phyloP scores from a whole-genome alignment of 2,797 vertebrate species.

The Knipowitschia caucasica region DNA sequence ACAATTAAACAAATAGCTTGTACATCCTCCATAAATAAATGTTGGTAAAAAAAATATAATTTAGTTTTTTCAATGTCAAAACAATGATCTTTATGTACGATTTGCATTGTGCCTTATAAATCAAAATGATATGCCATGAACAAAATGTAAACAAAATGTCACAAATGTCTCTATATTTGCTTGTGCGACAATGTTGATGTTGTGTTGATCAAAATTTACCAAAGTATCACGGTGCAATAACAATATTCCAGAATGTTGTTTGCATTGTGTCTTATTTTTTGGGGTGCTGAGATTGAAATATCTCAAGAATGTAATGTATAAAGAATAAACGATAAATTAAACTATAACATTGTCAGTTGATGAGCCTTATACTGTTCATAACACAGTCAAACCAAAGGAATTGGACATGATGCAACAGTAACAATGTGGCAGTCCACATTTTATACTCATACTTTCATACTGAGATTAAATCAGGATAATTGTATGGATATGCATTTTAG shows the following conservation, averaged over 20 bases:
- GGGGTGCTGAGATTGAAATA: not conserved
- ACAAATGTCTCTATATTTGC: not conserved
- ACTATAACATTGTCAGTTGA: not conserved
- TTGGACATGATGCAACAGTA: no score
- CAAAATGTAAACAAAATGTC: not conserved
- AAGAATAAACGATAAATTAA: slow-evolving; percentile 1
- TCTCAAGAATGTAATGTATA: not conserved
- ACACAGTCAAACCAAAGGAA: no score
- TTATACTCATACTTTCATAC: no score
- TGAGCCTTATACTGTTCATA: not conserved
- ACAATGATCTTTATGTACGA: slow-evolving; percentile 5
- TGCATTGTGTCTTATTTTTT: not conserved
- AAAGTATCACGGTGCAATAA: not conserved
- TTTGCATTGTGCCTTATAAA: slow-evolving; percentile 39
- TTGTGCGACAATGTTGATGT: not conserved
- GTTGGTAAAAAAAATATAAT: no score
- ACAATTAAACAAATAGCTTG: not conserved
- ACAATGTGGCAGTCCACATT: no score
- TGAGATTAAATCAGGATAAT: slow-evolving; percentile 1
- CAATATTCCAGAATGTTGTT: not conserved
- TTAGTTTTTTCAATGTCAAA: slow-evolving; percentile 20
- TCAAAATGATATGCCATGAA: not conserved
- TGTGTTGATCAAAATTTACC: not conserved
- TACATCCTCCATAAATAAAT: no score
- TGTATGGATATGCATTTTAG: not conserved